A percentile compares a stretch with the other conserved stretches of the same genome.
Evolutionary conservation across 2,888 invertebrate genomes (phyloP).

Genomic region (Orchesella flavescens): DNA sequence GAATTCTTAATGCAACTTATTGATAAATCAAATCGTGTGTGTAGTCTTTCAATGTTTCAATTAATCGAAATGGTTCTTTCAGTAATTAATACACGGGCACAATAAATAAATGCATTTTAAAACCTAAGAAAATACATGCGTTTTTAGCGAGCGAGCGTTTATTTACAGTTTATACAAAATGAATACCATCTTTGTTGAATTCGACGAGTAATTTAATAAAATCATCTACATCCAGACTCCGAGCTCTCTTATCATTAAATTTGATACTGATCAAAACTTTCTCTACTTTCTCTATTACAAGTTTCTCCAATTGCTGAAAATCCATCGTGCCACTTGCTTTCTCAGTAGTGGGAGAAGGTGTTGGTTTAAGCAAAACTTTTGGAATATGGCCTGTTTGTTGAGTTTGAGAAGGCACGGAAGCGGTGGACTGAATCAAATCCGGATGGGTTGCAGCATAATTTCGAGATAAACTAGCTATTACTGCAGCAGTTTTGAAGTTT

Average conservation of each 20-base stretch:
- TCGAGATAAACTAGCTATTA: constrained; percentile 88
- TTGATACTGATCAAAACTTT: constrained; percentile 81
- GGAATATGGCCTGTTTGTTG: not conserved
- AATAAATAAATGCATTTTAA: not conserved
- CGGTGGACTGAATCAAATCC: not conserved
- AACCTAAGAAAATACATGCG: not conserved
- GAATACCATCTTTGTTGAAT: constrained; percentile 94
- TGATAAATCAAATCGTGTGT: too few species aligned
- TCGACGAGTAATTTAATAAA: constrained; percentile 80
- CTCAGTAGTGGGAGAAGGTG: not conserved
- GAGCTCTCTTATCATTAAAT: constrained; percentile 86
- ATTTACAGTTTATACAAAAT: constrained; percentile 81
- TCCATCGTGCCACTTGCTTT: constrained; percentile 77
- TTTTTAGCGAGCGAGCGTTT: not conserved
- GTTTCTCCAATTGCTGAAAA: constrained; percentile 78
- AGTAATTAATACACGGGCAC: too few species aligned
- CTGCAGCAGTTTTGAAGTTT: constrained; percentile 89
- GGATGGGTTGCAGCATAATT: constrained; percentile 76
- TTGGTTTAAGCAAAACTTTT: constrained; percentile 18
- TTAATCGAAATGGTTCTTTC: too few species aligned
- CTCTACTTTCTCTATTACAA: constrained; percentile 84
- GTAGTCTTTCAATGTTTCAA: too few species aligned
- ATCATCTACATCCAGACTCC: constrained; percentile 97
- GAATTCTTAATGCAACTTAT: too few species aligned
- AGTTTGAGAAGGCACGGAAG: not conserved